Evolutionary conservation across 2,113 vertebrate genomes (phyloP).

Genomic region (Monopterus albus): DNA sequence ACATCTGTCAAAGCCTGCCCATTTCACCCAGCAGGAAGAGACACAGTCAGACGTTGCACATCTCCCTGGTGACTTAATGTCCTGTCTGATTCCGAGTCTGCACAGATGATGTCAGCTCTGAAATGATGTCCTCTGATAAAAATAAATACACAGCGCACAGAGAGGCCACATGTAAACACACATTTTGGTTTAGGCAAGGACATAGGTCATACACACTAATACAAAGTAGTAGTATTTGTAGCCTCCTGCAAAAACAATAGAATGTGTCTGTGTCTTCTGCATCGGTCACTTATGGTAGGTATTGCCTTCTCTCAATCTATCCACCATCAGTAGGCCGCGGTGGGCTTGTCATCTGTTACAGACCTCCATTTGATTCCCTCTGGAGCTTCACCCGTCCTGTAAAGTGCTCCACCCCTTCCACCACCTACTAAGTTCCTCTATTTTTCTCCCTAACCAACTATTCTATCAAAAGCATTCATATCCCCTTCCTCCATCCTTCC

Average conservation of each 20-base stretch:
- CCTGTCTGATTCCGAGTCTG: constrained; percentile 46
- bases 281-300: background rate
- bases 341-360: constrained; percentile 12
- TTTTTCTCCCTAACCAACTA: constrained; percentile 31
- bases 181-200: background rate
- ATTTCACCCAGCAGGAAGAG: constrained; percentile 64
- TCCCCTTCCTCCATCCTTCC: background rate
- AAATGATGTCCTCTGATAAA: constrained; percentile 43
- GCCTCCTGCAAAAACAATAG: background rate
- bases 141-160: constrained; percentile 7
- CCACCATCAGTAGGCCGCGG: constrained; percentile 14
- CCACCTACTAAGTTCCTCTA: constrained; percentile 20
- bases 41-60: constrained; percentile 52
- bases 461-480: constrained; percentile 30
- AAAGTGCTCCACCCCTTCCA: background rate
- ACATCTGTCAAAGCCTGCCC: constrained; percentile 72
- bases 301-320: constrained; percentile 2
- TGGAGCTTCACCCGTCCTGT: constrained; percentile 26
- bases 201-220: background rate
- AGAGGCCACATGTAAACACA: background rate
- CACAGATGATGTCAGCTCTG: constrained; percentile 56
- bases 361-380: constrained; percentile 27
- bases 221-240: no score
- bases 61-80: constrained; percentile 54
- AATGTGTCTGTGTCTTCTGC: background rate